Conservation (phyloP, 1,140 invertebrate genomes). For the Pogonomyrmex barbatus region DNA sequence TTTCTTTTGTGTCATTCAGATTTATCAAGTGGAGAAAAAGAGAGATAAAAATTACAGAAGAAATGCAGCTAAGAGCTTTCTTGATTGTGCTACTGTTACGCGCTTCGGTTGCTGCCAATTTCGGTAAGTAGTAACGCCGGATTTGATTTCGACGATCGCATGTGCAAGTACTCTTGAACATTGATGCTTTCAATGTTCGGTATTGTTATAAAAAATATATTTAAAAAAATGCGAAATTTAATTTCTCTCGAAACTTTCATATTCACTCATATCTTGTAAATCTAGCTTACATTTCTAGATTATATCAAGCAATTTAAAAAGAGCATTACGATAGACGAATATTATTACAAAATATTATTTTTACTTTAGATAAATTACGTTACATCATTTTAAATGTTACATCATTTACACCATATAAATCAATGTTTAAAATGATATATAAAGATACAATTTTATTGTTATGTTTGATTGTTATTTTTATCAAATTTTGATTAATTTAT, state of each 20-base stretch:
- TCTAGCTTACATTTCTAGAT: background rate
- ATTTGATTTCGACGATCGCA: background rate
- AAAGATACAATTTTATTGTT: too few relatives aligned
- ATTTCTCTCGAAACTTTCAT: background rate
- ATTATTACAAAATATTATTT: background rate
- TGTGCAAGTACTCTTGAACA: background rate
- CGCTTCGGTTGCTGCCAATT: conserved; percentile 21
- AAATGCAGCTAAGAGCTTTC: background rate
- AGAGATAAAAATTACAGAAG: background rate
- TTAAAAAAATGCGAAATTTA: background rate
- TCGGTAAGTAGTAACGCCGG: conserved; percentile 53
- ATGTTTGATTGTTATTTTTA: too few relatives aligned
- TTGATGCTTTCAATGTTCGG: background rate
- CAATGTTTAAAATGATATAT: background rate
- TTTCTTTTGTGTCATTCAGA: background rate
- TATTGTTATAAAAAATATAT: background rate
- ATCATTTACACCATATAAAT: background rate
- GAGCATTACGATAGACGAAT: background rate
- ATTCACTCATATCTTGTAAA: background rate
- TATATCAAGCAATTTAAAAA: background rate
- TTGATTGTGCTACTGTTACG: background rate
- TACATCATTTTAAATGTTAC: background rate
- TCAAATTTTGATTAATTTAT: too few relatives aligned
- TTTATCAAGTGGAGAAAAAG: background rate
- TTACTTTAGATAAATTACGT: background rate